Evolutionary conservation across 2,888 invertebrate species (phyloP), one percentile per base, ranked within the genome.

Genomic region (Lasioglossum marginatum): DNA sequence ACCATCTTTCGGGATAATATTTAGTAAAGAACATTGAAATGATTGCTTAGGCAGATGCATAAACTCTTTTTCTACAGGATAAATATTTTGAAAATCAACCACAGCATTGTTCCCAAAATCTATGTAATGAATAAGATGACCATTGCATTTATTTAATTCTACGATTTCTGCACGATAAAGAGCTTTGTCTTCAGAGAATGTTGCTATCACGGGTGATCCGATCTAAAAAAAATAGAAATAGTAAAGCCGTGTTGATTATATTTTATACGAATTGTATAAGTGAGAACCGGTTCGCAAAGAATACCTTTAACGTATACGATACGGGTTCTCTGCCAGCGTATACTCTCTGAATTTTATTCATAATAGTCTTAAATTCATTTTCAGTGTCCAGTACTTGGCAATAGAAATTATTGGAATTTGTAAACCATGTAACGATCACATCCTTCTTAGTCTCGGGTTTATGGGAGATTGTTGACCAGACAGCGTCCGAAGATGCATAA

Each of bases 51-150:
- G 97, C 34, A 97, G 93, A 5, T 96, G 95, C 94, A 97, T 96
- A 85, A 97, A 96, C 88, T 96, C 96, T 73, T 96, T 96, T 90
- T 98, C 97, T 83, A 97, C 95, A 77, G 96, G 96, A 96, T 97
- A 98, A 40, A 98, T 96, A 90, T 97, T 97, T 84, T 95, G 96
- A 0, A 96, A 95, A 72, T 96, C 96, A 0, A 97, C 97, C 0
- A 96, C 95, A 66, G 97, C 96, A 81, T 96, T 96, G 92, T 97
- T 98, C 4, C 98, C 98, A 91, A 97, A 97, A 94, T 98, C 98
- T 0, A 98, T 96, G 92, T 97, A 98, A 43, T 96, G 96, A 0
- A 98, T 97, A 81, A 97, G 96, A 93, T 96, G 97, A 90, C 96
- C 96, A 1, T 96, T 96, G 68, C 96, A 95, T 87, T 96, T 96